Conservation (phyloP, 2,797 vertebrate genomes). For the Holocentrus rufus region DNA sequence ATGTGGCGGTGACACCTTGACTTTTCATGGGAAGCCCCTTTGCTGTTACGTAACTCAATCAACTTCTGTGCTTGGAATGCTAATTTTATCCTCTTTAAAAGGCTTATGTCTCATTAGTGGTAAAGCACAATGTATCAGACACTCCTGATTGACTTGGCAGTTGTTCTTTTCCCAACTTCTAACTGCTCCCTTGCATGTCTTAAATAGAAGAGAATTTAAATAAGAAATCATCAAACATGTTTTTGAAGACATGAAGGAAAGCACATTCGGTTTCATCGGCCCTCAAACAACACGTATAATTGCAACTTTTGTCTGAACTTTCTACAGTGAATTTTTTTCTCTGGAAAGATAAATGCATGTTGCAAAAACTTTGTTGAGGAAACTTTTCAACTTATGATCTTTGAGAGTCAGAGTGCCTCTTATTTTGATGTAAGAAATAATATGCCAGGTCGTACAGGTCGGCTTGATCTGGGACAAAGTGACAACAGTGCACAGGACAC, state of each 20-base stretch:
- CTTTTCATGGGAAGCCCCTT: conserved; percentile 73
- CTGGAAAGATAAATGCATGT: neutral
- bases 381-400: neutral
- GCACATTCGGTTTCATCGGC: neutral
- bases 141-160: conserved; percentile 71
- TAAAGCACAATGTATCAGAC: conserved; percentile 73
- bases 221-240: neutral
- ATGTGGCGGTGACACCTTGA: conserved; percentile 74
- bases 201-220: neutral
- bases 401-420: neutral
- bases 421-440: neutral
- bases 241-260: neutral
- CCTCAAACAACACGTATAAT: neutral
- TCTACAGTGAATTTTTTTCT: neutral
- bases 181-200: conserved; percentile 15
- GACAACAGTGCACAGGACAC: conserved; percentile 3
- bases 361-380: neutral
- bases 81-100: conserved; percentile 80
- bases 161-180: conserved; percentile 49
- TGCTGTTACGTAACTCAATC: conserved; percentile 79
- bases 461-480: neutral
- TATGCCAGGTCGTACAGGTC: conserved; percentile 54
- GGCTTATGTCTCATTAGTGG: conserved; percentile 78
- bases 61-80: conserved; percentile 69
- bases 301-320: neutral